phyloP scores from a whole-genome alignment of 1,140 invertebrate species.

The Cydia fagiglandana region DNA sequence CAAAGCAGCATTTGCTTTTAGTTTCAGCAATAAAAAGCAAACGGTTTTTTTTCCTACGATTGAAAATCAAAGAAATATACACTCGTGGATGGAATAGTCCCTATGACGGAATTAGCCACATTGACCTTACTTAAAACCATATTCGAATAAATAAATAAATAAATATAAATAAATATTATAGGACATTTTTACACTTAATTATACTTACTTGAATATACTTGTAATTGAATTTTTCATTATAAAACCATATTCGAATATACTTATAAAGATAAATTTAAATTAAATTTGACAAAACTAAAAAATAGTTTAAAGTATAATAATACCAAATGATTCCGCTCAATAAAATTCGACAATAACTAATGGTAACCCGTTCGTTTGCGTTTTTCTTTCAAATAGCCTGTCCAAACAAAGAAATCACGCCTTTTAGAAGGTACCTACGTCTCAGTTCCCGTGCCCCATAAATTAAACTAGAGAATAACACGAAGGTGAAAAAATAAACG shows the following conservation, averaged over 20 bases:
- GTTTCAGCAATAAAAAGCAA: too few relatives aligned
- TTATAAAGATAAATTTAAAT: not conserved
- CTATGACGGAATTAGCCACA: too few relatives aligned
- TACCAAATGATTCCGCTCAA: not conserved
- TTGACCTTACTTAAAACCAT: too few relatives aligned
- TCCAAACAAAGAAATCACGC: constrained; percentile 49
- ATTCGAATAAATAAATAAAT: too few relatives aligned
- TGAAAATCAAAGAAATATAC: too few relatives aligned
- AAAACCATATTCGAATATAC: not conserved
- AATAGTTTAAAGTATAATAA: not conserved
- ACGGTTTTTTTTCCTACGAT: too few relatives aligned
- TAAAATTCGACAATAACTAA: constrained; percentile 14
- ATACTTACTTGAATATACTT: too few relatives aligned
- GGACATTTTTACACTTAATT: too few relatives aligned
- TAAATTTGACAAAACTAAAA: not conserved
- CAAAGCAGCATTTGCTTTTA: too few relatives aligned
- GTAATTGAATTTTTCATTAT: too few relatives aligned
- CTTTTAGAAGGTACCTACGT: constrained; percentile 36
- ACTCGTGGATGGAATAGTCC: too few relatives aligned
- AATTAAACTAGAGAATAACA: constrained; percentile 72
- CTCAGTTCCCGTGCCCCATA: constrained; percentile 52
- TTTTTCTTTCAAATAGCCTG: constrained; percentile 26
- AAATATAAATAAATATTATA: too few relatives aligned
- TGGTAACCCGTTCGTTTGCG: constrained; percentile 6
- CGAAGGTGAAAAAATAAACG: constrained; percentile 65